Evolutionary conservation across 2,888 invertebrate species (phyloP).

Genomic region (Dysmachus trigonus): DNA sequence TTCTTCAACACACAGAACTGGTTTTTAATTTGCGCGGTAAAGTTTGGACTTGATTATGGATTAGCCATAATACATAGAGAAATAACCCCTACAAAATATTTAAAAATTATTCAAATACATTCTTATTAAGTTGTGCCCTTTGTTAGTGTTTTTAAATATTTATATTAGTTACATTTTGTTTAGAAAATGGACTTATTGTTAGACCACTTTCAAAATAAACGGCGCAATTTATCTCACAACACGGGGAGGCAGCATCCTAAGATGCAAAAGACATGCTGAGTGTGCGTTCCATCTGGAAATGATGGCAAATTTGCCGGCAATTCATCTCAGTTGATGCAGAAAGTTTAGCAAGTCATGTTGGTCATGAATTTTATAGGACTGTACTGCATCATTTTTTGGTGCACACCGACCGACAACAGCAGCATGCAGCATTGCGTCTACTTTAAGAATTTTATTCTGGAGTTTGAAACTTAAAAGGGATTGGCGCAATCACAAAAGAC

Average conservation of each 20-base stretch:
- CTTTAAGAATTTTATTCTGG: neutral
- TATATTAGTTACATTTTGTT: too few relatives aligned
- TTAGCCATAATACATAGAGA: too few relatives aligned
- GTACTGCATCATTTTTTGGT: neutral
- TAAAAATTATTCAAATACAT: too few relatives aligned
- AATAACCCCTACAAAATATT: too few relatives aligned
- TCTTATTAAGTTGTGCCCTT: too few relatives aligned
- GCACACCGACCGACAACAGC: neutral
- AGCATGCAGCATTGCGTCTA: neutral
- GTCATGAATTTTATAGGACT: neutral
- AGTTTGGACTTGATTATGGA: too few relatives aligned
- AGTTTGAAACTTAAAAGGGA: neutral
- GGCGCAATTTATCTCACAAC: neutral
- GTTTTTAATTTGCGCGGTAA: too few relatives aligned
- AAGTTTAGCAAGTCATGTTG: neutral
- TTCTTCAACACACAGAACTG: too few relatives aligned
- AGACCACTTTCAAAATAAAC: too few relatives aligned
- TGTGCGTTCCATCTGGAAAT: neutral
- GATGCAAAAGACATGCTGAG: neutral
- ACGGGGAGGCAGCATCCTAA: neutral
- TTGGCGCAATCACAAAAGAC: neutral
- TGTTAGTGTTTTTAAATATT: too few relatives aligned
- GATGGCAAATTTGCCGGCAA: neutral
- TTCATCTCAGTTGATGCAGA: neutral
- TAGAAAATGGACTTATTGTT: too few relatives aligned